Percentiles rank a stretch among this genome's conserved stretches.
phyloP scores from a whole-genome alignment of 2,113 vertebrate genomes.

The Callipepla squamata region DNA sequence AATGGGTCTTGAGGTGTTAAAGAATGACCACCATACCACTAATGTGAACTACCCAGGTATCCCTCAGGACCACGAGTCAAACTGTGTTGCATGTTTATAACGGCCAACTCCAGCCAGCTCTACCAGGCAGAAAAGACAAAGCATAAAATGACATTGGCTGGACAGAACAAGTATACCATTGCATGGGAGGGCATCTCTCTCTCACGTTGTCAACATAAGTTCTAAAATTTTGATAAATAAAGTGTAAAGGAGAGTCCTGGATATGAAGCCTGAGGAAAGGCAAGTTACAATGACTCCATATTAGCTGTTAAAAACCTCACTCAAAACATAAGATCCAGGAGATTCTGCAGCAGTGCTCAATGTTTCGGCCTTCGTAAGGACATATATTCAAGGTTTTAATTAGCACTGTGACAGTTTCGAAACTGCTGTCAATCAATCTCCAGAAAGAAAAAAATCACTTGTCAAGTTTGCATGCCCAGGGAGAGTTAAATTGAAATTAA shows the following conservation, averaged over 20 bases:
- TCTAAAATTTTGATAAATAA: constrained; percentile 19
- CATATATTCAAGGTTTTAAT: constrained; percentile 58
- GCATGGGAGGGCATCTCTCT: neutral
- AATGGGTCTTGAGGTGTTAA: neutral
- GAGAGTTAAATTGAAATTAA: constrained; percentile 66
- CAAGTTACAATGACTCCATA: constrained; percentile 34
- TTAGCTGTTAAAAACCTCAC: neutral
- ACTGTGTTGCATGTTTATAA: neutral
- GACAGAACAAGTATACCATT: neutral
- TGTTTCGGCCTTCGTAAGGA: constrained; percentile 37
- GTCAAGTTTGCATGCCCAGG: constrained; percentile 45
- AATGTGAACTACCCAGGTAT: neutral
- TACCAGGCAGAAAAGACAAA: neutral
- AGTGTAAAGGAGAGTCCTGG: neutral
- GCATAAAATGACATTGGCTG: neutral
- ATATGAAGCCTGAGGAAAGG: constrained; percentile 38
- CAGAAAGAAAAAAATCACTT: neutral
- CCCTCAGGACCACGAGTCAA: neutral
- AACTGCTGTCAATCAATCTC: constrained; percentile 64
- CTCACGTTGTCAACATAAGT: neutral
- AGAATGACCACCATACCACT: neutral
- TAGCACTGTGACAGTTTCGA: constrained; percentile 48
- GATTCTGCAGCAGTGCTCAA: constrained; percentile 25
- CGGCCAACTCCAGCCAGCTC: neutral
- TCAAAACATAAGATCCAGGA: constrained; percentile 21